Evolutionary conservation across 2,888 invertebrate genomes (phyloP).

Genomic region (Heliconius sara): DNA sequence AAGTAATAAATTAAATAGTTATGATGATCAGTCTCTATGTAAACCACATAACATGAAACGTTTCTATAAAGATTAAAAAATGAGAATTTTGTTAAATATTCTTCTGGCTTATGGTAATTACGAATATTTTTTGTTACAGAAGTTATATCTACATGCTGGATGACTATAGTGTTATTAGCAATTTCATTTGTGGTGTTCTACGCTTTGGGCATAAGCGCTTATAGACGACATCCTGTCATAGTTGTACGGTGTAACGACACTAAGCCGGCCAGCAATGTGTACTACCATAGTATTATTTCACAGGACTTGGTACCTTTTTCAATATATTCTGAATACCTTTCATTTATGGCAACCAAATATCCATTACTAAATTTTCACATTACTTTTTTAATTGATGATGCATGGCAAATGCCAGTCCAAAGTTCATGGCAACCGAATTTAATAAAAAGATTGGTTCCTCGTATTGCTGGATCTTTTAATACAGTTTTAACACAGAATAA

Average conservation of each 20-base stretch:
- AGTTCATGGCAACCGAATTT: slow-evolving; percentile 52
- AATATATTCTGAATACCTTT: slow-evolving; percentile 64
- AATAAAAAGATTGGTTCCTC: slow-evolving; percentile 59
- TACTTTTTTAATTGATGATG: slow-evolving; percentile 70
- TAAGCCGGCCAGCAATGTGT: slow-evolving; percentile 65
- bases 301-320: slow-evolving; percentile 57
- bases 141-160: slow-evolving; percentile 73
- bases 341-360: slow-evolving; percentile 64
- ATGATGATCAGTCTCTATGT: no score
- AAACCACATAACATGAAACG: no score
- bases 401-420: slow-evolving; percentile 46
- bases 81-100: neutral
- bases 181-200: slow-evolving; percentile 71
- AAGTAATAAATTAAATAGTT: no score
- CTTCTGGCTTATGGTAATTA: neutral
- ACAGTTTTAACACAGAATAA: slow-evolving; percentile 55
- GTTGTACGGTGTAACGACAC: slow-evolving; percentile 61
- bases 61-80: no score
- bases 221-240: slow-evolving; percentile 61
- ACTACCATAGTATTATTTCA: slow-evolving; percentile 66
- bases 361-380: slow-evolving; percentile 65
- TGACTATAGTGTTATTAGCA: slow-evolving; percentile 68
- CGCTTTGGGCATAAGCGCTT: slow-evolving; percentile 64
- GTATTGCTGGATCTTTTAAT: slow-evolving; percentile 48
- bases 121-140: slow-evolving; percentile 61